Evolutionary conservation across 2,888 invertebrate species (phyloP).

Genomic region (Beris morrisii): DNA sequence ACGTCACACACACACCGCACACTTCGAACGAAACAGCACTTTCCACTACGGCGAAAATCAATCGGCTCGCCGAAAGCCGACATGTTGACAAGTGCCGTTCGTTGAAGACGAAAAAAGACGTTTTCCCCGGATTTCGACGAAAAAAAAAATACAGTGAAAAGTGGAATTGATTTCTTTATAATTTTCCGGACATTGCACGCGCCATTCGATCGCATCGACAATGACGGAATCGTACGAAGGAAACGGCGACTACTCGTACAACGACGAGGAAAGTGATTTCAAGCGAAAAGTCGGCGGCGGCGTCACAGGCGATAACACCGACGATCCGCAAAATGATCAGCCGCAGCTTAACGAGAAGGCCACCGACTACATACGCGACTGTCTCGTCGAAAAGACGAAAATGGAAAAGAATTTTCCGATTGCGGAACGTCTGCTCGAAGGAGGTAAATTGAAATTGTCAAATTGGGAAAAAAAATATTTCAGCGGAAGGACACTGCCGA

Average conservation of each 20-base stretch:
- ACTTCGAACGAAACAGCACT: too few species aligned
- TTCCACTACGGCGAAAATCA: too few species aligned
- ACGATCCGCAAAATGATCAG: conserved; percentile 41
- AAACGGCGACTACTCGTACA: conserved; percentile 54
- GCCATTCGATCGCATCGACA: conserved; percentile 29
- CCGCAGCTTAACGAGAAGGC: conserved; percentile 68
- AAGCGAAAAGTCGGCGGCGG: conserved; percentile 42
- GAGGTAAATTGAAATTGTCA: conserved; percentile 60
- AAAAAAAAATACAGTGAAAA: conserved; percentile 5
- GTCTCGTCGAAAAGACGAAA: conserved; percentile 70
- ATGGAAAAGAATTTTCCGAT: conserved; percentile 71
- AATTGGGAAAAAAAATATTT: too few species aligned
- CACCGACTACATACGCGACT: conserved; percentile 75
- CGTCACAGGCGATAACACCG: conserved; percentile 44
- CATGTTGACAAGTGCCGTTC: neutral
- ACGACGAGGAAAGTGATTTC: conserved; percentile 53
- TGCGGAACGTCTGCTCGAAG: conserved; percentile 70
- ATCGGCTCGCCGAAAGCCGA: too few species aligned
- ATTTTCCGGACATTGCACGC: neutral
- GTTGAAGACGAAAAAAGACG: conserved; percentile 5
- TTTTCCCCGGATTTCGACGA: neutral
- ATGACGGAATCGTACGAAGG: conserved; percentile 56
- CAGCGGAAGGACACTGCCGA: too few species aligned
- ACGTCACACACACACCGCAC: too few species aligned
- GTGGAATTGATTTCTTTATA: neutral